These are phyloP conservation scores for Dendrolimus pini DNA, from an alignment of 2,888 invertebrate genomes.

Conservation along the genomic window DNA sequence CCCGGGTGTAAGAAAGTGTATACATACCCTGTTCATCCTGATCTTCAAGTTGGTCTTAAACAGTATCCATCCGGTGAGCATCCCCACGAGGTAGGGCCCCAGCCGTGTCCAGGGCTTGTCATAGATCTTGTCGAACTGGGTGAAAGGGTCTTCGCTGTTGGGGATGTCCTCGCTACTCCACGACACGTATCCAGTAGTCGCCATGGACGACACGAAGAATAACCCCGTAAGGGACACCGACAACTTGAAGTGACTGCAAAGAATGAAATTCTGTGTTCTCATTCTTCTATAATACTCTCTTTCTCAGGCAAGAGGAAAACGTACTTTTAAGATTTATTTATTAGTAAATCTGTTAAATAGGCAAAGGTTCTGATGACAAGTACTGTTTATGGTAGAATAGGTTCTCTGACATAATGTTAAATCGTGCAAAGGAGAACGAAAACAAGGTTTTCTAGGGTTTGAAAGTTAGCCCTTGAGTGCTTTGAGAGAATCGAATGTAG, in stretches of 20 bases:
- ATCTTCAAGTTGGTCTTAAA: conserved; percentile 89
- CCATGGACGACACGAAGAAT: conserved; percentile 85
- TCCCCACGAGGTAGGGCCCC: conserved; percentile 90
- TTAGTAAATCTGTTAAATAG: too few species aligned
- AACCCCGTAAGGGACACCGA: conserved; percentile 80
- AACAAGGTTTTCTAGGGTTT: too few species aligned
- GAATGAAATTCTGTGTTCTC: background rate
- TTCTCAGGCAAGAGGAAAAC: too few species aligned
- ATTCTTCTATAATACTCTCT: too few species aligned
- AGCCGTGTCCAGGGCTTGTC: conserved; percentile 93
- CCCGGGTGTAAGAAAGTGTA: too few species aligned
- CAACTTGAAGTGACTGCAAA: conserved; percentile 83
- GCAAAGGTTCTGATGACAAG: too few species aligned
- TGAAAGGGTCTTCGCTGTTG: conserved; percentile 86
- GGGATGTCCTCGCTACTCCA: conserved; percentile 87
- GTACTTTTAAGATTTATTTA: too few species aligned
- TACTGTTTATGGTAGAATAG: too few species aligned
- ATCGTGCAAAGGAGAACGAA: too few species aligned
- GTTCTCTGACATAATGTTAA: too few species aligned
- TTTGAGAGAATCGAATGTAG: too few species aligned
- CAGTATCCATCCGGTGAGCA: conserved; percentile 88
- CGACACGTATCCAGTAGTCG: conserved; percentile 88
- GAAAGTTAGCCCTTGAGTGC: too few species aligned
- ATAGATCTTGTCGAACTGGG: conserved; percentile 91
- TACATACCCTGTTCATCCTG: conserved; percentile 80